Evolutionary conservation across 2,113 vertebrate species (phyloP).

Genomic region (Clarias magur): DNA sequence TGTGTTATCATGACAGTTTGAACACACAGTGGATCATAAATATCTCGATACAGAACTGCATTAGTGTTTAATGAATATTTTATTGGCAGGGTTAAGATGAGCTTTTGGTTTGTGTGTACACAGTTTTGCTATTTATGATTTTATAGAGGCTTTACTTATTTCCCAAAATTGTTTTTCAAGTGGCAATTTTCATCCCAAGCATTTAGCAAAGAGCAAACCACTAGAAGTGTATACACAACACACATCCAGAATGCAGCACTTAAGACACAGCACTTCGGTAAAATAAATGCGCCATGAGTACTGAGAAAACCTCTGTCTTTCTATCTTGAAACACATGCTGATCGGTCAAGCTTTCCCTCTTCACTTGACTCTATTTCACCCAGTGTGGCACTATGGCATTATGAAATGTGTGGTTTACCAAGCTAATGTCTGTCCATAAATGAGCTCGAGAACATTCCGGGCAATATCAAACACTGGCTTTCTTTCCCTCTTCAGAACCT

Average conservation of each 20-base stretch:
- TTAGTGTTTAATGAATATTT: neutral
- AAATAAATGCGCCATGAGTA: neutral
- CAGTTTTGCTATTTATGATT: neutral
- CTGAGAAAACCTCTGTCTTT: neutral
- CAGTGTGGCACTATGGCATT: neutral
- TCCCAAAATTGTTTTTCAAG: neutral
- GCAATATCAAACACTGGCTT: slow-evolving; percentile 90
- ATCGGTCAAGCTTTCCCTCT: neutral
- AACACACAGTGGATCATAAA: too few relatives aligned
- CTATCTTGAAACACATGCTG: neutral
- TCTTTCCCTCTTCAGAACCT: slow-evolving; percentile 68
- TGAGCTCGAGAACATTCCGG: slow-evolving; percentile 88
- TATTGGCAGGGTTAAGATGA: neutral
- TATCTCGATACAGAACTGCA: neutral
- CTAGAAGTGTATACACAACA: neutral
- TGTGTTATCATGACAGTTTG: too few relatives aligned
- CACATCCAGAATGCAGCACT: neutral
- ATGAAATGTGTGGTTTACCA: slow-evolving; percentile 74
- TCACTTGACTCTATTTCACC: neutral
- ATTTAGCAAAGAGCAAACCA: neutral
- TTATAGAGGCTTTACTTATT: neutral
- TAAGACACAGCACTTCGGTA: neutral
- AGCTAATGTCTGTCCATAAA: slow-evolving; percentile 89
- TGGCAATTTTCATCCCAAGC: neutral
- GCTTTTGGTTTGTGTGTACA: neutral